A percentile compares a stretch with the other conserved stretches of the same genome.
Conservation (phyloP, 2,113 vertebrate species). For the Capreolus pygargus region DNA sequence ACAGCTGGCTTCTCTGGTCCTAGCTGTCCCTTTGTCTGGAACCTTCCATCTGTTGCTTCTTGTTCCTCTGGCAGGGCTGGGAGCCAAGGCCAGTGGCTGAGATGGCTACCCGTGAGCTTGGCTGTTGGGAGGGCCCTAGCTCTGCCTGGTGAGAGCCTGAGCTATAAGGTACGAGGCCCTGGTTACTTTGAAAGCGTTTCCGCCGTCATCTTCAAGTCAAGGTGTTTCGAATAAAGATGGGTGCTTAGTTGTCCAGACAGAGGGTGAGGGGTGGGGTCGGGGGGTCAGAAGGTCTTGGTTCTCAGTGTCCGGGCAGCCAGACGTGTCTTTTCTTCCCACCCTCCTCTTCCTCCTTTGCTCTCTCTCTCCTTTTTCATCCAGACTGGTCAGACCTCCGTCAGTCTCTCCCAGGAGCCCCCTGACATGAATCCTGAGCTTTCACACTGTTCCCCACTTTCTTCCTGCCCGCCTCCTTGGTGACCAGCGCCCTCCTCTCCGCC, state of each 20-base stretch:
- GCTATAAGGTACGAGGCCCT: neutral
- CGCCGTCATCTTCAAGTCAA: neutral
- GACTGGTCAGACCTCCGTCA: neutral
- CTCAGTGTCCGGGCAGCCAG: neutral
- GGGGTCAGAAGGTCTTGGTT: neutral
- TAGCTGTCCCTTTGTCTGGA: neutral
- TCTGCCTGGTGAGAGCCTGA: neutral
- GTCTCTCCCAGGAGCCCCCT: neutral
- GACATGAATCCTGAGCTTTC: slow-evolving; percentile 20
- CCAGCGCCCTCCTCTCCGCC: neutral
- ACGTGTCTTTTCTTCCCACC: neutral
- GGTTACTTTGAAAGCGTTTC: neutral
- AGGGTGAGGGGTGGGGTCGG: neutral
- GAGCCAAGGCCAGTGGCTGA: neutral
- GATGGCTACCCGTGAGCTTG: fast-evolving
- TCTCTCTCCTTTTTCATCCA: slow-evolving; percentile 12
- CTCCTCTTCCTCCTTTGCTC: neutral
- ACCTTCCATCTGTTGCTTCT: neutral
- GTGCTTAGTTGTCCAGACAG: neutral
- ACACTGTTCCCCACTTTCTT: slow-evolving; percentile 38
- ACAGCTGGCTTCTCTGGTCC: neutral
- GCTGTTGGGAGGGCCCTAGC: too few relatives aligned
- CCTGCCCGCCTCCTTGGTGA: neutral
- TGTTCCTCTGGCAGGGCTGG: neutral
- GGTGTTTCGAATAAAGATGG: neutral